Percentiles rank a stretch among this genome's conserved stretches.
Conservation (phyloP, 2,797 vertebrate genomes). For the Lemur catta region DNA sequence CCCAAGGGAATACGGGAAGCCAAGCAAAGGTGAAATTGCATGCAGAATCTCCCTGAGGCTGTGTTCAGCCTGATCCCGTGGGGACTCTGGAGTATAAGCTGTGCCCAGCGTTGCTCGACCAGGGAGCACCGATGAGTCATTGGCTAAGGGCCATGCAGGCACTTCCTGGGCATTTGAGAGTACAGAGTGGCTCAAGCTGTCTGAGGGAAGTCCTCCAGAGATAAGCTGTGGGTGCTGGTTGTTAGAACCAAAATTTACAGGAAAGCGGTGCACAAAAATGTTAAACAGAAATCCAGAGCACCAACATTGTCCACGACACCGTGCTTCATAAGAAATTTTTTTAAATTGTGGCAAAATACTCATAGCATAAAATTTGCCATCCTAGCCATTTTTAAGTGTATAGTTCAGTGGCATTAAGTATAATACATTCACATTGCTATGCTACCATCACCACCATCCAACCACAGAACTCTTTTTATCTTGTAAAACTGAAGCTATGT, state of each 20-base stretch:
- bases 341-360: background rate
- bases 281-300: background rate
- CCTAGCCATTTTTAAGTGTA: background rate
- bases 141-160: background rate
- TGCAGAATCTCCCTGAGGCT: background rate
- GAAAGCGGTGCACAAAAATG: background rate
- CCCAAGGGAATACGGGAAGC: fast-evolving
- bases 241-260: background rate
- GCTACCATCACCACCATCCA: background rate
- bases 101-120: background rate
- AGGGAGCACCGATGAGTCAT: background rate
- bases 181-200: background rate
- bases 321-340: background rate
- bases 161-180: background rate
- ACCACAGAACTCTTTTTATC: background rate
- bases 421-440: background rate
- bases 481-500: background rate
- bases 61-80: background rate
- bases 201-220: background rate
- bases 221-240: background rate
- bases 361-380: background rate
- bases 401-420: background rate
- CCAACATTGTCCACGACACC: background rate
- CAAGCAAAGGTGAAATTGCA: background rate
- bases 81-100: background rate